Base-by-base conservation (phyloP, 2,113 vertebrate species). In the Andinoacara biseriatus region DNA sequence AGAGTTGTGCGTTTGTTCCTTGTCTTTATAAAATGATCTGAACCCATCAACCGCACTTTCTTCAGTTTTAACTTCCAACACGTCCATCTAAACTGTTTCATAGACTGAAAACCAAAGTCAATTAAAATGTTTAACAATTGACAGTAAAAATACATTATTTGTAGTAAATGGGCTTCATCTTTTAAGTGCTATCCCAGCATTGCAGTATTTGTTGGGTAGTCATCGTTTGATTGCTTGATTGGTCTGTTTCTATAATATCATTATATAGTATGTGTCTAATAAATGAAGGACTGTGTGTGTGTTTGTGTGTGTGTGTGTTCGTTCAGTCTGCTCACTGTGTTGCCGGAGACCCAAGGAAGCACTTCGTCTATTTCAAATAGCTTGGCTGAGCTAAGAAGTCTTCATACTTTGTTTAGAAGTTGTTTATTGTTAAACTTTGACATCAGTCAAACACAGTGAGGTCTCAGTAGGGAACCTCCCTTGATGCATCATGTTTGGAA, bases 371-470 rank as follows among this genome's bases (percentile, higher is more conserved):
- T 52, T 52, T 69, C 43, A 69, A 69, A 69, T 69, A 67, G 63
- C 63, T 69, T 69, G 17, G 43, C 49, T 26, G 52, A 54, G 46
- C 67, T 72, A 54, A 72, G 67, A 26, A 72, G 67, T 72, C 67
- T 54, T 72, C 26, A 72, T 10, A 72, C 43, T 69, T 69, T 69
- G 40, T 22, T 43, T 49, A 49, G 43, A 29, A 33, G 67, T 72
- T 72, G 18, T 72, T 72, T 72, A 31, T 18, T 1, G 10, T 52
- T 72, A 72, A 72, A 72, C 46, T 54, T 54, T 54, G 67, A 72
- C 46, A 72, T 72, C 67, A 72, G 26, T 72, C 67, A 72, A 52
- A 72, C 2, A 3, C 43, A 72, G 46, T 72, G 67, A 33, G 0
- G 46, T 72, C 67, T 72, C 67, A 0, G 26, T n/a, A 72, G 67